Evolutionary conservation across 2,113 vertebrate genomes (phyloP).

Genomic region (Girardinichthys multiradiatus): DNA sequence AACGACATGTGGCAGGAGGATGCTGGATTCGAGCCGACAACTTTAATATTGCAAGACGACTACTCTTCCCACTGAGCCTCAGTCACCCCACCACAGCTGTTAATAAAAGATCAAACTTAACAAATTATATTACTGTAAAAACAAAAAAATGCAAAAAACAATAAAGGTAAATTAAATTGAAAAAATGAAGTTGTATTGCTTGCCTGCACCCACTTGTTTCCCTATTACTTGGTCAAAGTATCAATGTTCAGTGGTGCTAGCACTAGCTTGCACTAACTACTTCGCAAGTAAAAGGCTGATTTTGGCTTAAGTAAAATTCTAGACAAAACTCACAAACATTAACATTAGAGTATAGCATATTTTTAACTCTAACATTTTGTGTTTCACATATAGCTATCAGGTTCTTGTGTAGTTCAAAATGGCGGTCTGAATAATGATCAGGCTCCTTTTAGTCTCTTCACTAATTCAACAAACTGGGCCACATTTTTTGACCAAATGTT

Average conservation of each 20-base stretch:
- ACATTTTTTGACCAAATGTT: not conserved
- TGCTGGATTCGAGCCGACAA: too few relatives aligned
- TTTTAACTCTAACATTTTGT: not conserved
- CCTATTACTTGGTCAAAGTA: too few relatives aligned
- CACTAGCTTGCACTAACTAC: not conserved
- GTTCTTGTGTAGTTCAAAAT: not conserved
- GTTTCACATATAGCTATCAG: not conserved
- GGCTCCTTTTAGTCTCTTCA: not conserved
- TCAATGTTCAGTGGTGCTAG: not conserved
- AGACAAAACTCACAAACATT: not conserved
- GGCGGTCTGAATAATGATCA: not conserved
- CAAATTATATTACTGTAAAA: not conserved
- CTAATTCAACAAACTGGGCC: not conserved
- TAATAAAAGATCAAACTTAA: not conserved
- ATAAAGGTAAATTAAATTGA: too few relatives aligned
- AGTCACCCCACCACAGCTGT: too few relatives aligned
- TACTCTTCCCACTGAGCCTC: too few relatives aligned
- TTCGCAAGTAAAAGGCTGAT: not conserved
- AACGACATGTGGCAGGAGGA: too few relatives aligned
- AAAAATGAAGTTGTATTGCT: too few relatives aligned
- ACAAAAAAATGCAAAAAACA: too few relatives aligned
- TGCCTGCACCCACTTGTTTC: not conserved
- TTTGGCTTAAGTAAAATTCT: not conserved
- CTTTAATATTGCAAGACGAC: too few relatives aligned
- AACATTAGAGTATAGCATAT: not conserved